Percentiles rank a stretch among this genome's conserved stretches.
Conservation (phyloP, 2,113 vertebrate species). For the Strigops habroptila region DNA sequence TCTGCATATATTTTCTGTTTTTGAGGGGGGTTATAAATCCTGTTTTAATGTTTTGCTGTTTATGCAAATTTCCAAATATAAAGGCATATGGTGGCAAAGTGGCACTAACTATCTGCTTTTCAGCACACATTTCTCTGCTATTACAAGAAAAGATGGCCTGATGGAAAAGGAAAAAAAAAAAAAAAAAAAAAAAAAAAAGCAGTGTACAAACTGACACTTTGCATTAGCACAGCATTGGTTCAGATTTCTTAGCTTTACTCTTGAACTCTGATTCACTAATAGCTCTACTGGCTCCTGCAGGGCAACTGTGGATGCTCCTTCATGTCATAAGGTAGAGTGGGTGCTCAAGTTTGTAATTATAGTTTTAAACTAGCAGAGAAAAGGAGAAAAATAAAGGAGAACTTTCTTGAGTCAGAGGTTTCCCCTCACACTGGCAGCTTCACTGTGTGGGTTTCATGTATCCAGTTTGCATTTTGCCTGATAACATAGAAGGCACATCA, state of each 20-base stretch:
- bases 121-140: slow-evolving; percentile 52
- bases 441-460: slow-evolving; percentile 47
- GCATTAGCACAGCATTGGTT: neutral
- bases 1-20: slow-evolving; percentile 53
- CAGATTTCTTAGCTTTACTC: slow-evolving; percentile 21
- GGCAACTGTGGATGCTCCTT: slow-evolving; percentile 1
- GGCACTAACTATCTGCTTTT: slow-evolving; percentile 70
- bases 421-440: neutral
- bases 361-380: slow-evolving; percentile 5
- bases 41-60: slow-evolving; percentile 68
- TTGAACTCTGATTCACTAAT: slow-evolving; percentile 36
- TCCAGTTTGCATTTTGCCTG: slow-evolving; percentile 63
- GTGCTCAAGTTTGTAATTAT: slow-evolving; percentile 32
- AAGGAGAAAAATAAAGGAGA: neutral
- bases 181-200: neutral
- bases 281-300: slow-evolving; percentile 16
- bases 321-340: slow-evolving; percentile 9
- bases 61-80: slow-evolving; percentile 71
- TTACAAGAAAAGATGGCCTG: slow-evolving; percentile 45
- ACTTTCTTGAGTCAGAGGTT: slow-evolving; percentile 1
- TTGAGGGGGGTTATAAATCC: slow-evolving; percentile 46
- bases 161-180: neutral
- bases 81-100: slow-evolving; percentile 70
- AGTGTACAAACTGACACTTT: neutral
- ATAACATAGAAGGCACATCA: slow-evolving; percentile 44